phyloP scores from a whole-genome alignment of 2,888 invertebrate genomes.

The Cylindroiulus punctatus region DNA sequence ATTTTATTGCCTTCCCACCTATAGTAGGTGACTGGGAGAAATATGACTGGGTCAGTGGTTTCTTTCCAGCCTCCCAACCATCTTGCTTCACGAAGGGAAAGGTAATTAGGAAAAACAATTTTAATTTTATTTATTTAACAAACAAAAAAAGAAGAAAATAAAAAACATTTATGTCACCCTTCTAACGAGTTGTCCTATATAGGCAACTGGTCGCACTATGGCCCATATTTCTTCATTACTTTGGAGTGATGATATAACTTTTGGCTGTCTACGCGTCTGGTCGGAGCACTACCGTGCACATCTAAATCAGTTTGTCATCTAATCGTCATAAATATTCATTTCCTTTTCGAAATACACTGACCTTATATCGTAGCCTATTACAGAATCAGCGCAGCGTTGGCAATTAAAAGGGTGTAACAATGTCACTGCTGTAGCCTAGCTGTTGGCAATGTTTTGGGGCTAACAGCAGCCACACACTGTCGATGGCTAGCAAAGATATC shows the following conservation, averaged over 20 bases:
- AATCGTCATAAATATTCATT: slow-evolving; percentile 15
- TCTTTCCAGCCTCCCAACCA: slow-evolving; percentile 18
- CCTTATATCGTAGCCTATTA: neutral
- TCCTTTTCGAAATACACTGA: slow-evolving; percentile 13
- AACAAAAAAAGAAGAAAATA: neutral
- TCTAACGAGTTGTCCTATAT: slow-evolving; percentile 30
- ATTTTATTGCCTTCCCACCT: neutral
- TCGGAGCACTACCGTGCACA: neutral
- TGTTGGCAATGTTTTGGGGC: neutral
- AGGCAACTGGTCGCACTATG: neutral
- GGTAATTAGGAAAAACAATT: neutral
- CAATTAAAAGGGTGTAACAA: neutral
- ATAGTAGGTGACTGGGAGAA: neutral
- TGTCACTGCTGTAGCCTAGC: neutral
- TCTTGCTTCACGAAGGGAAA: neutral
- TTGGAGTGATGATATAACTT: neutral
- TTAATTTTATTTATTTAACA: slow-evolving; percentile 37
- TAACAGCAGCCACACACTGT: neutral
- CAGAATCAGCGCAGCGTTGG: neutral
- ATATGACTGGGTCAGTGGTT: slow-evolving; percentile 9
- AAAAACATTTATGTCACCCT: slow-evolving; percentile 25
- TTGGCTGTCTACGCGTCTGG: neutral
- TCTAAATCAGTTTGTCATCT: neutral
- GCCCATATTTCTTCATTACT: neutral
- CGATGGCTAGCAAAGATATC: neutral